Percentiles rank a stretch among this genome's conserved stretches.
Conservation (phyloP, 2,797 vertebrate species). For the Notolabrus celidotus region DNA sequence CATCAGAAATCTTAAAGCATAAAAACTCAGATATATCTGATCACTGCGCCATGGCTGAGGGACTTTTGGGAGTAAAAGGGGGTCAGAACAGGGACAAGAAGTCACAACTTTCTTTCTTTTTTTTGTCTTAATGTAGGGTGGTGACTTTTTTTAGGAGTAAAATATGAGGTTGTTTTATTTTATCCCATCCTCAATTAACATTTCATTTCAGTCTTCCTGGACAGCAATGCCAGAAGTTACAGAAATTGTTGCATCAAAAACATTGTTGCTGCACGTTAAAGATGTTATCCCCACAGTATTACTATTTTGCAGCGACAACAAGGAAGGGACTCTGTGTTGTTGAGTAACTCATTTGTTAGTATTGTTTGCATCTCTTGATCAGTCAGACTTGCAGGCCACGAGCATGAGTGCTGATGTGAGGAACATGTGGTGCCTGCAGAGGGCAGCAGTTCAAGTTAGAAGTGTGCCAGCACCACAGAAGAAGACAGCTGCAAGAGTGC, state of each 20-base stretch:
- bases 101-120: slow-evolving; percentile 1
- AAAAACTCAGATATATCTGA: not conserved
- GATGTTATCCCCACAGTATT: not conserved
- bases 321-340: no score
- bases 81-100: not conserved
- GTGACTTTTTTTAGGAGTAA: not conserved
- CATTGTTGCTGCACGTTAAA: not conserved
- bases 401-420: not conserved
- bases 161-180: not conserved
- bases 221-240: not conserved
- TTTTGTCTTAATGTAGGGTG: no score
- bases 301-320: not conserved
- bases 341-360: not conserved
- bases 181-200: not conserved
- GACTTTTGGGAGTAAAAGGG: not conserved
- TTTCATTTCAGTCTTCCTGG: not conserved
- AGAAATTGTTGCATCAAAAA: not conserved
- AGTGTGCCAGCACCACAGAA: not conserved
- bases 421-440: slow-evolving; percentile 4
- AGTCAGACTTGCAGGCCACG: not conserved
- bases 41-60: no score
- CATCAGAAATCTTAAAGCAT: not conserved
- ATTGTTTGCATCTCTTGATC: not conserved
- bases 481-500: not conserved
- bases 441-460: not conserved